Evolutionary conservation across 2,113 vertebrate genomes (phyloP).

Genomic region (Litocranius walleri): DNA sequence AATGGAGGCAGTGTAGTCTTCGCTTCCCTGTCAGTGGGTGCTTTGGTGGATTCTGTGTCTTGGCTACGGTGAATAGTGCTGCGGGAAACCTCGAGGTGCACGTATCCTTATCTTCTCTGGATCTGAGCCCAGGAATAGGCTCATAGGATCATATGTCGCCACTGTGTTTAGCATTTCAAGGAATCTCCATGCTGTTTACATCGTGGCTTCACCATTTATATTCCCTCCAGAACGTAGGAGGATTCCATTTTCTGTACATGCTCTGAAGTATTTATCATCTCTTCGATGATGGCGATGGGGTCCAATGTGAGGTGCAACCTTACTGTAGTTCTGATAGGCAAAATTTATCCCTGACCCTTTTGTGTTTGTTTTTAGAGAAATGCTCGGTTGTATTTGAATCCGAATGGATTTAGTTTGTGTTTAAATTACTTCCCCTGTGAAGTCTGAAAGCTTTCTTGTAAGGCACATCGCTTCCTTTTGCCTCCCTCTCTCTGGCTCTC

Average conservation of each 20-base stretch:
- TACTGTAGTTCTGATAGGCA: background rate
- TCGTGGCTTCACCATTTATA: background rate
- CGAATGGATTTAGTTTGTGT: background rate
- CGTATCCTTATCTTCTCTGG: background rate
- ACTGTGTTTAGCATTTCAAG: background rate
- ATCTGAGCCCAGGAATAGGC: background rate
- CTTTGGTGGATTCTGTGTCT: background rate
- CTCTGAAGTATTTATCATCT: background rate
- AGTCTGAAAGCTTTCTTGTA: background rate
- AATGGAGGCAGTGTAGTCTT: background rate
- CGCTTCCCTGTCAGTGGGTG: background rate
- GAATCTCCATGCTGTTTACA: background rate
- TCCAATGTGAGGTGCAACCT: background rate
- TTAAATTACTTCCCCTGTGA: background rate
- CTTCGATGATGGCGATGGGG: background rate
- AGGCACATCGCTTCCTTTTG: background rate
- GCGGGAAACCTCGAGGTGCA: background rate
- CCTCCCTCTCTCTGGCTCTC: background rate
- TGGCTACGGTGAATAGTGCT: background rate
- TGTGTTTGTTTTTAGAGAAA: background rate
- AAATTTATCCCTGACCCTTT: background rate
- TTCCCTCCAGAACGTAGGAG: background rate
- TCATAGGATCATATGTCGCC: background rate
- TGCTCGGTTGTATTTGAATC: background rate
- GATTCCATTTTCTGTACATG: background rate